Percentiles rank a stretch among this genome's conserved stretches.
Conservation (phyloP, 2,113 vertebrate genomes). For the Lagopus muta region DNA sequence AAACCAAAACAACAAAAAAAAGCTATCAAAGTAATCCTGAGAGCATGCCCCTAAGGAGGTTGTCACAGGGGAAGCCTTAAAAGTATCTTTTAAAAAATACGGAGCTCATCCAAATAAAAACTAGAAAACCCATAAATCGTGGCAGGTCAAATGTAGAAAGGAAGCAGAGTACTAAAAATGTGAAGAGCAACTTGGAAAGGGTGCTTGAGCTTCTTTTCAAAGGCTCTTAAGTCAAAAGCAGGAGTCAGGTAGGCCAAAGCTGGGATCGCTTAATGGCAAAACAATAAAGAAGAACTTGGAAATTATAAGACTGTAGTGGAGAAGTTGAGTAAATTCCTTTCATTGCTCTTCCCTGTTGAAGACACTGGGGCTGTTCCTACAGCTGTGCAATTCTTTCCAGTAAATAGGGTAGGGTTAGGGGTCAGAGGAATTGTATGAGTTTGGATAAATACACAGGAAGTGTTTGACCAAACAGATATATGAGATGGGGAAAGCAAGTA, state of each 20-base stretch:
- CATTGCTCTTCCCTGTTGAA: neutral
- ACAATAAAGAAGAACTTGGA: neutral
- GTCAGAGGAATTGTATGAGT: neutral
- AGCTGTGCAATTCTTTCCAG: neutral
- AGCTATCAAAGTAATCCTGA: neutral
- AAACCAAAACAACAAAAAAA: neutral
- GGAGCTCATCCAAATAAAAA: neutral
- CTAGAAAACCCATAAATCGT: neutral
- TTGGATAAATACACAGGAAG: neutral
- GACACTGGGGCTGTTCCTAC: neutral
- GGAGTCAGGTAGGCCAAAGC: neutral
- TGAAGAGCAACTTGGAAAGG: neutral
- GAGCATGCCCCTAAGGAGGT: neutral
- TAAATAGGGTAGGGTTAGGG: neutral
- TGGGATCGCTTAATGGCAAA: conserved; percentile 23
- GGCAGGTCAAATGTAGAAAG: neutral
- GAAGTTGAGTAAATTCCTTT: neutral
- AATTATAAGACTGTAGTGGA: neutral
- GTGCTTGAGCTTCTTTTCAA: neutral
- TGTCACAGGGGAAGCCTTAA: neutral
- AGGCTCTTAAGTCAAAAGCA: conserved; percentile 49
- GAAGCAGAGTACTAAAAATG: neutral
- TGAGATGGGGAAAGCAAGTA: neutral
- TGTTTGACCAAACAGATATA: neutral
- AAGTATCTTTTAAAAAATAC: neutral